These are phyloP conservation scores for Drosophila guanche DNA, from an alignment of 1,140 invertebrate species.

Conservation along the genomic window DNA sequence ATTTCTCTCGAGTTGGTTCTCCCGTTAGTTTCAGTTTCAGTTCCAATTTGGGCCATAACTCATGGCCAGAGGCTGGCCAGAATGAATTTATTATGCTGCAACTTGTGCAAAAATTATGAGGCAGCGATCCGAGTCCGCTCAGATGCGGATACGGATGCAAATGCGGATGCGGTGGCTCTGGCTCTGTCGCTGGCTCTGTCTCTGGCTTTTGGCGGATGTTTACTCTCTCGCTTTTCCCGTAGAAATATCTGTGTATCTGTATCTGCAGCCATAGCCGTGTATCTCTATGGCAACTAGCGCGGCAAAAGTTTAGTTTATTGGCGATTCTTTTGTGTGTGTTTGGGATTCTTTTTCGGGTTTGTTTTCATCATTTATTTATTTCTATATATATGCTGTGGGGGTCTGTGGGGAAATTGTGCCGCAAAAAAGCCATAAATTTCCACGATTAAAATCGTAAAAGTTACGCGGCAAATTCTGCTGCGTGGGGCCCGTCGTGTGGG, in stretches of 20 bases:
- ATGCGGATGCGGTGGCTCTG: conserved; percentile 23
- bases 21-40: conserved; percentile 31
- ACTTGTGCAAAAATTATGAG: conserved; percentile 59
- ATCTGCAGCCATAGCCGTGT: not conserved
- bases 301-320: conserved; percentile 65
- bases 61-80: conserved; percentile 12
- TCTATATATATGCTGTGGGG: conserved; percentile 16
- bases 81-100: conserved; percentile 53
- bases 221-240: too few species aligned
- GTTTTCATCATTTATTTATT: conserved; percentile 72
- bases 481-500: conserved; percentile 21
- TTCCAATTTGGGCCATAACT: conserved; percentile 32
- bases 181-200: conserved; percentile 6
- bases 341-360: conserved; percentile 24
- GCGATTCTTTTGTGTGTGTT: conserved; percentile 39
- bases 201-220: too few species aligned
- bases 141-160: conserved; percentile 19
- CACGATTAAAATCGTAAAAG: conserved; percentile 78
- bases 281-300: conserved; percentile 27
- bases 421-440: conserved; percentile 69
- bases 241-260: conserved; percentile 1
- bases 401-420: conserved; percentile 67
- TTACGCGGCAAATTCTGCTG: conserved; percentile 45
- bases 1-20: conserved; percentile 1
- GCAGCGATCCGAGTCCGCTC: conserved; percentile 17